Base-by-base conservation (phyloP, 1,140 invertebrate genomes). In the Watersipora subatra region DNA sequence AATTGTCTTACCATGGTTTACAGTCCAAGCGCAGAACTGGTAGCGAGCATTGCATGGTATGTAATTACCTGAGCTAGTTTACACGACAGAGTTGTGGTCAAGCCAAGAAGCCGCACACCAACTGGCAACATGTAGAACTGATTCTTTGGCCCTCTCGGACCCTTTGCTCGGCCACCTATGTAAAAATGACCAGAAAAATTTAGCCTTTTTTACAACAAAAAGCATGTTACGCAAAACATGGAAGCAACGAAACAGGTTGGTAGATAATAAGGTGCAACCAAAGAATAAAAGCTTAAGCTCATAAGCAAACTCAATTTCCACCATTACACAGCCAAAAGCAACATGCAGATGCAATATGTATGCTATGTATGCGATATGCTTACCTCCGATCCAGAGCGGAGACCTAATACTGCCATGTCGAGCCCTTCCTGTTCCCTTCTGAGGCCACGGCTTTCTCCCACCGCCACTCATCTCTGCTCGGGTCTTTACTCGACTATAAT, bases 101-200 rank as follows among this genome's bases (percentile, higher is more conserved):
- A 83, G 0, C 95, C 96, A 64, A 84, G 70, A 1, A 96, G 76
- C 69, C 95, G 77, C 1, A 80, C 79, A 66, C 83, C 84, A 74
- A 87, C 88, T 0, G 90, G 88, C 24, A 97, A 75, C 93, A 98
- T 96, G 75, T 88, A 97, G 78, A 95, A 99, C 73, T 90, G 86
- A 7, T 89, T 86, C 59, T 85, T 89, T 2, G 92, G 92, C 0
- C 90, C 88, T 58, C 93, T 84, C 2, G 93, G 93, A 0, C 94
- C 95, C 77, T 94, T 90, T 25, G 85, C 84, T 66, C 87, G 75
- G 66, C 91, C 93, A 76, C 94, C 83, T 77, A 68, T 25, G 24
- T 27, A 20, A 26, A 59, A 28, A 62, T 30, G 12, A 24, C 19
- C 2, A 12, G 58, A 25, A 67, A 7, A 25, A 67, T 28, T 57